A percentile compares a stretch with the other conserved stretches of the same genome.
Evolutionary conservation across 1,140 invertebrate genomes (phyloP).

Genomic region (Drosophila auraria): DNA sequence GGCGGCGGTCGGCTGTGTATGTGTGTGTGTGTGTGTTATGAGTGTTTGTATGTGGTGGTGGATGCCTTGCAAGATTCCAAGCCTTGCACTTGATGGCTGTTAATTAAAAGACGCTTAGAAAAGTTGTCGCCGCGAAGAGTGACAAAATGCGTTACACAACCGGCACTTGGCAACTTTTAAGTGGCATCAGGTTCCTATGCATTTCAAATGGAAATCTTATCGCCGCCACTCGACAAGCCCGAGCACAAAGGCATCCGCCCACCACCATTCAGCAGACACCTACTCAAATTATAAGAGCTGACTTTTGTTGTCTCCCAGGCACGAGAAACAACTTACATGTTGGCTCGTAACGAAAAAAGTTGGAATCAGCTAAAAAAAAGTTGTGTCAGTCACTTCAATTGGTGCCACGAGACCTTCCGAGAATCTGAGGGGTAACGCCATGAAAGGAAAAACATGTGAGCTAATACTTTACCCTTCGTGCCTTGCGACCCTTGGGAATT

Average conservation of each 20-base stretch:
- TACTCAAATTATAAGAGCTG: slow-evolving; percentile 41
- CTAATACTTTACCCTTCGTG: slow-evolving; percentile 11
- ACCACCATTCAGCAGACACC: slow-evolving; percentile 28
- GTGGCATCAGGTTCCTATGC: slow-evolving; percentile 61
- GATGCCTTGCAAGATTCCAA: slow-evolving; percentile 62
- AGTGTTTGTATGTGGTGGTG: slow-evolving; percentile 17
- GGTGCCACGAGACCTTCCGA: slow-evolving; percentile 33
- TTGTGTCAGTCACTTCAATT: slow-evolving; percentile 61
- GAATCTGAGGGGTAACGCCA: neutral
- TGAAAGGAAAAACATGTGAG: slow-evolving; percentile 26
- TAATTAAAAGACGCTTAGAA: slow-evolving; percentile 82
- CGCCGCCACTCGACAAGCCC: slow-evolving; percentile 26
- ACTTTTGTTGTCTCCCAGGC: slow-evolving; percentile 30
- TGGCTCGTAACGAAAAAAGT: slow-evolving; percentile 28
- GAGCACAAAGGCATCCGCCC: slow-evolving; percentile 18
- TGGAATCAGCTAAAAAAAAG: slow-evolving; percentile 27
- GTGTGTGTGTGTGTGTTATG: neutral
- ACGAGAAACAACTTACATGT: slow-evolving; percentile 22
- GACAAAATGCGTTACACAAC: slow-evolving; percentile 52
- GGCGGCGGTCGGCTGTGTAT: slow-evolving; percentile 56
- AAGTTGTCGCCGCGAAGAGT: slow-evolving; percentile 48
- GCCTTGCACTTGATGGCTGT: slow-evolving; percentile 80
- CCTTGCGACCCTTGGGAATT: slow-evolving; percentile 23
- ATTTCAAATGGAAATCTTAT: slow-evolving; percentile 52
- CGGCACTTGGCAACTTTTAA: slow-evolving; percentile 60